Percentiles rank a stretch among this genome's conserved stretches.
These are phyloP conservation scores for Podargus strigoides DNA, from an alignment of 2,797 vertebrate species.

Conservation along the genomic window DNA sequence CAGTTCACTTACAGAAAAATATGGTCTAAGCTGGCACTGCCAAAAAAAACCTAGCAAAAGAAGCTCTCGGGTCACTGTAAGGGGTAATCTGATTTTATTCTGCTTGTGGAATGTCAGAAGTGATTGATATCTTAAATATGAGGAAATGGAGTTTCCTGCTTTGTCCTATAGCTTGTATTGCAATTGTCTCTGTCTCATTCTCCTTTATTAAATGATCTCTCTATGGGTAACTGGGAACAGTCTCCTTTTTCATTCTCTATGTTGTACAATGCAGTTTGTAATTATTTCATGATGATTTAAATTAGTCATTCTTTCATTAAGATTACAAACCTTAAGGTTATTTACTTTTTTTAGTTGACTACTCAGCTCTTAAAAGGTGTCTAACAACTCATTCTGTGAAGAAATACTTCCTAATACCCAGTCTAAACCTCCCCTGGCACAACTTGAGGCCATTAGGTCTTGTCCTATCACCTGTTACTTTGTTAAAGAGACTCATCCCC, in stretches of 20 bases:
- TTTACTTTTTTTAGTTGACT: background rate
- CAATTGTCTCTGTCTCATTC: background rate
- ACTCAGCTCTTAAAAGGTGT: background rate
- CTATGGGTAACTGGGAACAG: background rate
- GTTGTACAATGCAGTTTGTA: background rate
- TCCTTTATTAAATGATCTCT: background rate
- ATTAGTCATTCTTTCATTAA: background rate
- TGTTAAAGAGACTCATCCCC: no score
- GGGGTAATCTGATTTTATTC: slow-evolving; percentile 19
- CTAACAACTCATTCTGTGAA: no score
- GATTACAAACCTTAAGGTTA: background rate
- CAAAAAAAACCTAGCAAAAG: background rate
- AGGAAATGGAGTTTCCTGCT: slow-evolving; percentile 15
- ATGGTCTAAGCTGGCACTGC: background rate
- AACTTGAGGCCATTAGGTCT: no score
- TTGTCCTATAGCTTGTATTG: background rate
- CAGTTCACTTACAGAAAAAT: background rate
- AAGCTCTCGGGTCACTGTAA: slow-evolving; percentile 4
- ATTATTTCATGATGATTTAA: slow-evolving; percentile 11
- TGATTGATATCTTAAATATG: background rate
- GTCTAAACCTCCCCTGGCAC: no score
- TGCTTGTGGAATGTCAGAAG: background rate
- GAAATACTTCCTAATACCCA: no score
- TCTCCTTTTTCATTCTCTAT: background rate
- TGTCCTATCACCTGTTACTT: no score